Evolutionary conservation across 2,888 invertebrate species (phyloP), one percentile per base, ranked within the genome.

Genomic region (Caenorhabditis virilis): DNA sequence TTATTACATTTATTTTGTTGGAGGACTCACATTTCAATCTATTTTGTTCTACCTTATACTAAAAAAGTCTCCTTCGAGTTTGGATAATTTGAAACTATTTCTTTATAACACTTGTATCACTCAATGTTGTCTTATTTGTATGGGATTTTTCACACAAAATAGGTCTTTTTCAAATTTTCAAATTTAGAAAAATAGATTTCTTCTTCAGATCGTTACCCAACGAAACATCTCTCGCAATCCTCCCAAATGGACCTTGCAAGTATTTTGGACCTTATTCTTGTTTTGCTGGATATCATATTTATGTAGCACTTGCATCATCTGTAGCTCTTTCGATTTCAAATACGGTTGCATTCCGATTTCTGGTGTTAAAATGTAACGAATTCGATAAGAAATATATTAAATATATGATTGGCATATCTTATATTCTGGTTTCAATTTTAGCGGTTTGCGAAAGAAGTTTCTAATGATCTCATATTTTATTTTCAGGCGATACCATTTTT

Each of bases 201-300:
- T n/a, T n/a, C n/a, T n/a, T 41, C 16, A 26, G 43, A 27, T 7
- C 22, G 30, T 54, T 64, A 7, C 64, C 58, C 4, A 64, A 59
- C 43, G 41, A 45, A n/a, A 54, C 64, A 9, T 48, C 54, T 3
- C 43, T 58, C 26, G 64, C 64, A 20, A 50, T 64, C 18, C 49
- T 64, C 1, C 47, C 64, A 1, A 46, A 58, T 7, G 64, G 64
- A 11, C 58, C 54, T 1, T 64, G 64, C 13, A 53, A 51, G 1
- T 27, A 41, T 33, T 47, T 64, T 16, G 54, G 58, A 3, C 50
- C 58, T n/a, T 3, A 39, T 11, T 51, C 35, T 6, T 64, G 64
- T 27, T 64, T 64, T 22, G 23, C 41, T 16, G 64, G 64, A 6
- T 64, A 64, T 47, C 64, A 64, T 47, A 11, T 64, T 30, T 58